A percentile compares a stretch with the other conserved stretches of the same genome.
Conservation (phyloP, 1,140 invertebrate species). For the Lordiphosa collinella region DNA sequence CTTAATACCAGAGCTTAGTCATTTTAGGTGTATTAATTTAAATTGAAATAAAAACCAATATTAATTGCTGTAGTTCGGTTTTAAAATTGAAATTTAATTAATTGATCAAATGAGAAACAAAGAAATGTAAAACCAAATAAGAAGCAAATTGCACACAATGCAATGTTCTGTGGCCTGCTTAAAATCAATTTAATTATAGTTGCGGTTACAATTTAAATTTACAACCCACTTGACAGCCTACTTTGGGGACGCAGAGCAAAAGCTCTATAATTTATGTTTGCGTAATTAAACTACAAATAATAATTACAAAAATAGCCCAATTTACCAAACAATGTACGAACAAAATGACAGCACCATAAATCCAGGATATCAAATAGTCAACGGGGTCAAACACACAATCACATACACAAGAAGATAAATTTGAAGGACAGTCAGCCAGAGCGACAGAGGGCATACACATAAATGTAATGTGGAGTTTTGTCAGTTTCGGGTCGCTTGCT, state of each 20-base stretch:
- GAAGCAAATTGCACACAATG: no score
- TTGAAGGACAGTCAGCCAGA: conserved; percentile 23
- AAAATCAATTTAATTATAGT: conserved; percentile 7
- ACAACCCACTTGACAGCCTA: background rate
- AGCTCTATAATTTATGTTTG: conserved; percentile 29
- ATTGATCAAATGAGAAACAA: no score
- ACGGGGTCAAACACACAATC: background rate
- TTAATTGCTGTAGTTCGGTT: no score
- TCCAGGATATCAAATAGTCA: conserved; percentile 26
- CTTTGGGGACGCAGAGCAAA: background rate
- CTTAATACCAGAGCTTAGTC: no score
- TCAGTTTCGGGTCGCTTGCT: conserved; percentile 11
- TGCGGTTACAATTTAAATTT: conserved; percentile 23
- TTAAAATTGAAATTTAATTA: no score
- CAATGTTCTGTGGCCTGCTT: no score
- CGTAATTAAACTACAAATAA: conserved; percentile 48
- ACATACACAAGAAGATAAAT: conserved; percentile 31
- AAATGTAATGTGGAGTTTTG: conserved; percentile 16
- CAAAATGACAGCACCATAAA: conserved; percentile 16
- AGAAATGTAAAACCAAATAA: background rate
- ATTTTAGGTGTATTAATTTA: no score
- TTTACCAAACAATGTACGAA: conserved; percentile 1
- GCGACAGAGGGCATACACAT: background rate
- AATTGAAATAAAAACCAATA: no score
- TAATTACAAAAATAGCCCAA: conserved; percentile 16